Evolutionary conservation across 2,797 vertebrate species (phyloP), one percentile per base, ranked within the genome.

Genomic region (Spea hammondii): DNA sequence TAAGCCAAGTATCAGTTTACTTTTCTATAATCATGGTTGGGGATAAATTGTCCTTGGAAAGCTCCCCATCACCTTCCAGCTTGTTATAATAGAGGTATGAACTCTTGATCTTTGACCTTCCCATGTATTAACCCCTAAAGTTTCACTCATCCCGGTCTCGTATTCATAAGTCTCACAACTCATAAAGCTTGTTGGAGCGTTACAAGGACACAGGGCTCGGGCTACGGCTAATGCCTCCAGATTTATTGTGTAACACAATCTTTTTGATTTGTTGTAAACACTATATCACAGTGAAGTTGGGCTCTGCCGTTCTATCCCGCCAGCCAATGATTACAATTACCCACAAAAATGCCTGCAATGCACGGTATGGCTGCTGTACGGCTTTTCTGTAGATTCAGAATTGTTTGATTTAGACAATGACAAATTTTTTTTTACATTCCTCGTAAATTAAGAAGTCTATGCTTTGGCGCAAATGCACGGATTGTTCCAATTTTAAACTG

Each of bases 61-160:
- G n/a, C 45, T 74, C 76, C 14, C 79, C 82, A 46, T 78, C 79
- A 79, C 79, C 84, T 77, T 83, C 82, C 82, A 82, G 79, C 81
- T 80, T 86, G 84, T 87, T 82, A 72, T 91, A 92, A 92, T 91
- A 93, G 90, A 88, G 91, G 88, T 89, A 73, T 91, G 92, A 95
- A 92, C 89, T 88, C 83, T 72, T 86, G 89, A 93, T 91, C 93
- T 91, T 85, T 94, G 91, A 94, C 92, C 92, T 84, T 72, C 64
- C 83, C 65, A 89, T 90, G 92, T 91, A 92, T 92, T 91, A 92
- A 92, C 89, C 92, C 84, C 85, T 12, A 84, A 90, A 86, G 89
- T 89, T 91, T 86, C 89, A 88, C 85, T 81, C 70, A 70, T 74
- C 65, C 65, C 67, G 67, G 88, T 88, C 81, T 70, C 69, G 66